Evolutionary conservation across 2,113 vertebrate genomes (phyloP).

Genomic region (Origma solitaria): DNA sequence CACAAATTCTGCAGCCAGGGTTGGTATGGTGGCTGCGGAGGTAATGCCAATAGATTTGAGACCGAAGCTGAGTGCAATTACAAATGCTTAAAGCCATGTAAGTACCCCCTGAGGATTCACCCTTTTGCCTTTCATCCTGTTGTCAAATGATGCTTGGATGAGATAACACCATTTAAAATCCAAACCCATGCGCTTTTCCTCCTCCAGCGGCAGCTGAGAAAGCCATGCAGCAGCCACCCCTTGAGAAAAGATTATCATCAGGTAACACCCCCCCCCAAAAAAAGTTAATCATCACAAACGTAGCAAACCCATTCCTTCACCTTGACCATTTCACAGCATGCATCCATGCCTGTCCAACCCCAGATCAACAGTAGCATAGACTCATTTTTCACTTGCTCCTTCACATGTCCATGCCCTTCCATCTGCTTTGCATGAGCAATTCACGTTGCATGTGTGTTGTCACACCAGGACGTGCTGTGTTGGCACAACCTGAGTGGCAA

Average conservation of each 20-base stretch:
- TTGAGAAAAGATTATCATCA: constrained; percentile 28
- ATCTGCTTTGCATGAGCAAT: constrained; percentile 6
- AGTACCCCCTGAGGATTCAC: constrained; percentile 46
- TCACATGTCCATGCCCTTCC: not conserved
- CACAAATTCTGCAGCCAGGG: constrained; percentile 81
- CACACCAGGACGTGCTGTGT: not conserved
- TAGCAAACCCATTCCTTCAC: not conserved
- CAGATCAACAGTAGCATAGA: not conserved
- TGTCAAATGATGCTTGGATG: not conserved
- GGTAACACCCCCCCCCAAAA: not conserved
- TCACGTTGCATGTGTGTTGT: not conserved
- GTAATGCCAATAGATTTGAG: constrained; percentile 86
- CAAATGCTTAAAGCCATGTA: constrained; percentile 77
- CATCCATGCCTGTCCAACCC: not conserved
- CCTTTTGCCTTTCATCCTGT: not conserved
- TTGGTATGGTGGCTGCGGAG: constrained; percentile 85
- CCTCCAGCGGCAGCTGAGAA: constrained; percentile 55
- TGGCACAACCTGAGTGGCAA: not conserved
- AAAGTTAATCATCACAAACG: not conserved
- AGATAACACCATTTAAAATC: not conserved
- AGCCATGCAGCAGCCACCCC: constrained; percentile 32
- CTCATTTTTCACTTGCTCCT: not conserved
- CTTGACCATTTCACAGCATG: not conserved
- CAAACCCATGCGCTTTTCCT: not conserved
- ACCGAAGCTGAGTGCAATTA: constrained; percentile 77